Base-by-base conservation (phyloP, 2,888 invertebrate species). In the Catocala nupta region DNA sequence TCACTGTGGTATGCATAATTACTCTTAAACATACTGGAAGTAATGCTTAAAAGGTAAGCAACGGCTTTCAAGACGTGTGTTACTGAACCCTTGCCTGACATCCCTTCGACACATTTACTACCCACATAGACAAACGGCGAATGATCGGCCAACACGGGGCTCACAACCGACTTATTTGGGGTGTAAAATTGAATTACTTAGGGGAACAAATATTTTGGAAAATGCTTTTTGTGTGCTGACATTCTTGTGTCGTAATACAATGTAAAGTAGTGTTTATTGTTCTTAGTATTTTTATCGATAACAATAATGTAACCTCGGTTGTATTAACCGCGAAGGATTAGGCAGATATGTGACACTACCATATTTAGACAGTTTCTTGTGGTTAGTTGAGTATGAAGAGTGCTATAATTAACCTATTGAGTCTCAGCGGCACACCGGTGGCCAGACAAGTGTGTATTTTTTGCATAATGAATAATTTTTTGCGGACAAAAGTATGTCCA, bases 151-250 rank as follows among this genome's bases (percentile, higher is more conserved):
- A 77, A 84, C 82, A 83, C 80, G 79, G 78, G 82, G 82, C 80
- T 83, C 78, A 78, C 71, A 77, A 73, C 80, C 81, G 77, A 84
- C 83, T 84, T 86, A 84, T 85, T 87, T 86, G 81, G 87, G 85
- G 86, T 88, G 87, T 84, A 85, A 89, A 90, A 88, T 88, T 86
- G 82, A 88, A 89, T 89, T 83, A 88, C 80, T 78, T 82, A 80
- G 59, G 80, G 76, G 76, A 80, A 83, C 83, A 82, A 87, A 84
- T 81, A 84, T 84, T 85, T 84, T 82, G 80, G 80, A 85, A 87
- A 85, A 85, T 83, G 81, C 81, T 85, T 86, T 86, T 84, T 83
- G 83, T 82, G 62, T 57, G 47, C 58, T 68, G 70, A 78, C 70
- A 78, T 61, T 55, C 51, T 45, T 9, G 36, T 45, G 63, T 70